phyloP scores from a whole-genome alignment of 2,113 vertebrate species.

The Tachysurus vachellii region DNA sequence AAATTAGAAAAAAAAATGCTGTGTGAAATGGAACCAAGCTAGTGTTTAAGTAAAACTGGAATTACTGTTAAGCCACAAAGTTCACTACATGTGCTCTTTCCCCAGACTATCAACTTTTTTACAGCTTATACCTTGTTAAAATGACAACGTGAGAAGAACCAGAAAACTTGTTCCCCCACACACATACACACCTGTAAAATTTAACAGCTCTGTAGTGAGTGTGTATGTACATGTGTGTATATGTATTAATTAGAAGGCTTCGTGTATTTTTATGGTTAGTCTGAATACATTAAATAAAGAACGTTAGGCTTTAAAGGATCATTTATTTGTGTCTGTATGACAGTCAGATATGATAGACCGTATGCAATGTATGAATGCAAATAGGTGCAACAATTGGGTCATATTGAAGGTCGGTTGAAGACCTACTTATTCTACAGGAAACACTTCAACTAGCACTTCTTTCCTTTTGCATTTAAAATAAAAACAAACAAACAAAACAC shows the following conservation, averaged over 20 bases:
- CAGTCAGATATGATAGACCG: conserved; percentile 13
- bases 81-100: conserved; percentile 41
- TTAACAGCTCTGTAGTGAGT: conserved; percentile 60
- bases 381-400: background rate
- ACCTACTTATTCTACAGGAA: too few species aligned
- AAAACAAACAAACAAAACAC: too few species aligned
- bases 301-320: conserved; percentile 70
- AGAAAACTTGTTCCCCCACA: conserved; percentile 61
- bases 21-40: conserved; percentile 14
- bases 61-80: conserved; percentile 23
- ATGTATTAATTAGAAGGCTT: conserved; percentile 70
- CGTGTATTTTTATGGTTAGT: conserved; percentile 51
- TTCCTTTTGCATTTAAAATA: too few species aligned
- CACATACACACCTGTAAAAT: conserved; percentile 61
- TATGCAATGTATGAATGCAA: background rate
- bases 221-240: conserved; percentile 66
- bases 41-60: conserved; percentile 28
- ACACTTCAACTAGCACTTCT: too few species aligned
- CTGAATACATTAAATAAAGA: conserved; percentile 71
- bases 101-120: conserved; percentile 54
- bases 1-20: background rate
- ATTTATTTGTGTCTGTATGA: conserved; percentile 56
- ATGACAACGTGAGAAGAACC: conserved; percentile 72
- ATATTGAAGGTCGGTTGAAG: too few species aligned
- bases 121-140: conserved; percentile 70